Evolutionary conservation across 2,888 invertebrate species (phyloP), one percentile per base, ranked within the genome.

Genomic region (Lampropteryx suffumata): DNA sequence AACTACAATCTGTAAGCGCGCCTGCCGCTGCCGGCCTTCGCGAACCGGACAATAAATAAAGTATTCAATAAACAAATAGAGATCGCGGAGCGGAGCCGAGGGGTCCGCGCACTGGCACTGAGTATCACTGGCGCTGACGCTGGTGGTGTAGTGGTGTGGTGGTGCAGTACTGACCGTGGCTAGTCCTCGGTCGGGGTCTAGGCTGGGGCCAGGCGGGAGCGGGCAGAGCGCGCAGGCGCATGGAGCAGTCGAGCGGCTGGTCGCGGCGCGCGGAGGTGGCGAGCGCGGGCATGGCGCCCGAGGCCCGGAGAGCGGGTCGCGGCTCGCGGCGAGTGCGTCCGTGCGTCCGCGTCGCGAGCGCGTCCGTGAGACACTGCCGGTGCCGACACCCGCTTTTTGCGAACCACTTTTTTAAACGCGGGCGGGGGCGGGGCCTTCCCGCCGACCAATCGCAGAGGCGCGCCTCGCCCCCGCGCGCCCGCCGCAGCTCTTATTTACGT

Each of bases 231-330:
- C 86, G 89, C 81, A 87, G 84, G 79, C 87, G 84, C 91, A 94
- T 94, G 79, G 94, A 94, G 87, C 94, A 94, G 91, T 94, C 94
- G 69, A 94, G 90, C 65, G 94, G 94, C 84, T 39, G 94, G 78
- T 84, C 78, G 91, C 89, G 80, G 30, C 30, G 42, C 4, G 21
- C 21, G 34, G 9, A 34, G 28, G 11, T 94, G 78, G 92, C 92
- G 79, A 93, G 91, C 92, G 92, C 93, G 82, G 93, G 93, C 92
- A 93, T 92, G 73, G 91, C 91, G 81, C 90, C 86, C n/a, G n/a
- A n/a, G n/a, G n/a, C n/a, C n/a, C n/a, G n/a, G n/a, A n/a, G n/a
- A n/a, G n/a, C n/a, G n/a, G n/a, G n/a, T n/a, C n/a, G n/a, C n/a
- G n/a, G 81, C 83, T 10, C 82, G 82, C 81, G 79, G 72, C 71